Conservation (phyloP, 2,888 invertebrate species). For the Hydrotaea diabolus region DNA sequence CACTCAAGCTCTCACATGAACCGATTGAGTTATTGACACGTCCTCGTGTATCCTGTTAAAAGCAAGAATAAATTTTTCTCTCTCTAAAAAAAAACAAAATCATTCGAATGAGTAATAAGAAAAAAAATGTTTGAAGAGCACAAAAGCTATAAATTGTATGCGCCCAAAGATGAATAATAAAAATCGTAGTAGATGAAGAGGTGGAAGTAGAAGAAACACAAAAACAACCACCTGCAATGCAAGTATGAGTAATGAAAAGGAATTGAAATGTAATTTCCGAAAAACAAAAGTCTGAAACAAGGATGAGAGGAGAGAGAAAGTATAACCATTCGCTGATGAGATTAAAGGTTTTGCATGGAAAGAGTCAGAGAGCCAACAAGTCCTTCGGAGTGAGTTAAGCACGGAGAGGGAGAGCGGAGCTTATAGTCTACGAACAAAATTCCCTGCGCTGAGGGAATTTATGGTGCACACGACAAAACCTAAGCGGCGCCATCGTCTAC, state of each 20-base stretch:
- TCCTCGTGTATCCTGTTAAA: slow-evolving; percentile 22
- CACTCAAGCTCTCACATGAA: slow-evolving; percentile 45
- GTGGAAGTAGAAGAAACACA: background rate
- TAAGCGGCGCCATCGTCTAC: slow-evolving; percentile 72
- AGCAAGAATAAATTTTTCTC: slow-evolving; percentile 57
- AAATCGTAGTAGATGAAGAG: background rate
- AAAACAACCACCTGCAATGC: slow-evolving; percentile 57
- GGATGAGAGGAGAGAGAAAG: slow-evolving; percentile 20
- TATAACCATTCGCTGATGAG: background rate
- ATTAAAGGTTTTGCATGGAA: background rate
- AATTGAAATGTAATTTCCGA: slow-evolving; percentile 11
- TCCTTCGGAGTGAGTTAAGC: background rate
- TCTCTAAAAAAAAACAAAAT: slow-evolving; percentile 12
- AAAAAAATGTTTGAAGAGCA: background rate
- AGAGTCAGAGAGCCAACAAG: background rate
- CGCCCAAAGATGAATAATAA: slow-evolving; percentile 27
- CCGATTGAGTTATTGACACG: slow-evolving; percentile 14
- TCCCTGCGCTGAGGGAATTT: background rate
- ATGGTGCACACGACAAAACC: slow-evolving; percentile 51
- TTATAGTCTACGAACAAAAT: background rate
- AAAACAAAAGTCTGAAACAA: background rate
- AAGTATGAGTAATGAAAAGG: slow-evolving; percentile 51
- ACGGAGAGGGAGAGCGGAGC: background rate
- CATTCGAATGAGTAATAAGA: slow-evolving; percentile 53
- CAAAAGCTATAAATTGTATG: slow-evolving; percentile 48